Evolutionary conservation across 1,140 invertebrate genomes (phyloP).

Genomic region (Octopus sinensis): DNA sequence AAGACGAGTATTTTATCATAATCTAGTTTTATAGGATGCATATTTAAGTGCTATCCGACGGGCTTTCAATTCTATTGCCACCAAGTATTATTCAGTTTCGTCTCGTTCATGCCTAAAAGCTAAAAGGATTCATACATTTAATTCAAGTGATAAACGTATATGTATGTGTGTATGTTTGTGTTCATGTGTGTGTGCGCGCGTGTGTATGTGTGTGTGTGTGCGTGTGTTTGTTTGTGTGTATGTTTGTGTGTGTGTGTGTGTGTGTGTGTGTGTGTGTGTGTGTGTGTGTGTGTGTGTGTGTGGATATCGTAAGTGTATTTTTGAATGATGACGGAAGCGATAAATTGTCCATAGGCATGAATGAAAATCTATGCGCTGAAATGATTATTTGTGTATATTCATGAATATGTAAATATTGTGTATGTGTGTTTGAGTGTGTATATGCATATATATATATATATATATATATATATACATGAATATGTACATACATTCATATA

Average conservation of each 20-base stretch:
- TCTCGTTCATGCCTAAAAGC: no score
- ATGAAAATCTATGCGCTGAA: neutral
- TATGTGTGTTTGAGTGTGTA: neutral
- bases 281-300: neutral
- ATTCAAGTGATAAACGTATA: no score
- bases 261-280: neutral
- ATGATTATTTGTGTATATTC: neutral
- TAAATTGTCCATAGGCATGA: neutral
- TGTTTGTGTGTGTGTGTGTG: neutral
- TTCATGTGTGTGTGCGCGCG: neutral
- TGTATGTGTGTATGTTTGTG: neutral
- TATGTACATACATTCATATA: constrained; percentile 1
- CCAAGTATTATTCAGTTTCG: no score
- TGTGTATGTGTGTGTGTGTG: neutral
- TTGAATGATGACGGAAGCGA: neutral
- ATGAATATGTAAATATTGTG: neutral
- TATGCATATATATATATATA: neutral
- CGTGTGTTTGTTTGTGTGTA: neutral
- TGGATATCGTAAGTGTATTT: neutral
- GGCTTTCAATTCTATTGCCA: no score
- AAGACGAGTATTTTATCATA: no score
- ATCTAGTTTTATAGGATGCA: no score
- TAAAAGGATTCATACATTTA: no score
- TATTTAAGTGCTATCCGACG: no score
- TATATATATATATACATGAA: neutral